Percentiles rank a stretch among this genome's conserved stretches.
Conservation (phyloP, 1,140 invertebrate species). For the Magallana ariakensis region DNA sequence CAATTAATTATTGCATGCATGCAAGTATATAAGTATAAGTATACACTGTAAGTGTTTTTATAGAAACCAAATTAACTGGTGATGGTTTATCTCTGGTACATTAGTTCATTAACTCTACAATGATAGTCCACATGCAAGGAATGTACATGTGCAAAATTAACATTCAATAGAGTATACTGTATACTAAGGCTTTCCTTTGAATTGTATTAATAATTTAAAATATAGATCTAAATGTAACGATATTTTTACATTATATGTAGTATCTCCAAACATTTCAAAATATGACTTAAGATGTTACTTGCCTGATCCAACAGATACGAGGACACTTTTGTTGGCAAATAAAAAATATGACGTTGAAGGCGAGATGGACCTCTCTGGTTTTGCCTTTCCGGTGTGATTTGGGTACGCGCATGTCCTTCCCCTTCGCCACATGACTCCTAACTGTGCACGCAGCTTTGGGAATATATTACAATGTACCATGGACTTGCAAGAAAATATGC, state of each 20-base stretch:
- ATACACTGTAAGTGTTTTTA: not conserved
- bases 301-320: not conserved
- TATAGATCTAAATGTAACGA: too few relatives aligned
- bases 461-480: not conserved
- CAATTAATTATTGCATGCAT: not conserved
- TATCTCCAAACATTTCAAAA: too few relatives aligned
- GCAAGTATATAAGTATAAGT: not conserved
- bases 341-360: constrained; percentile 1
- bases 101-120: too few relatives aligned
- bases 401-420: not conserved
- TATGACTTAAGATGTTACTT: not conserved
- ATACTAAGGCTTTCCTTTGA: too few relatives aligned
- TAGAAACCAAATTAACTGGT: too few relatives aligned
- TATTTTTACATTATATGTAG: too few relatives aligned
- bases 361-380: not conserved
- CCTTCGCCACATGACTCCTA: not conserved
- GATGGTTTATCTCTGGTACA: too few relatives aligned
- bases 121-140: too few relatives aligned
- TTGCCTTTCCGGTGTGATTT: not conserved
- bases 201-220: too few relatives aligned
- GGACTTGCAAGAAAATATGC: not conserved
- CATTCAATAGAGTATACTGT: too few relatives aligned
- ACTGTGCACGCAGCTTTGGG: constrained; percentile 7
- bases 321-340: not conserved
- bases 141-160: too few relatives aligned